Percentiles rank a stretch among this genome's conserved stretches.
These are phyloP conservation scores for Heloderma charlesbogerti DNA, from an alignment of 2,113 vertebrate species.

Conservation along the genomic window DNA sequence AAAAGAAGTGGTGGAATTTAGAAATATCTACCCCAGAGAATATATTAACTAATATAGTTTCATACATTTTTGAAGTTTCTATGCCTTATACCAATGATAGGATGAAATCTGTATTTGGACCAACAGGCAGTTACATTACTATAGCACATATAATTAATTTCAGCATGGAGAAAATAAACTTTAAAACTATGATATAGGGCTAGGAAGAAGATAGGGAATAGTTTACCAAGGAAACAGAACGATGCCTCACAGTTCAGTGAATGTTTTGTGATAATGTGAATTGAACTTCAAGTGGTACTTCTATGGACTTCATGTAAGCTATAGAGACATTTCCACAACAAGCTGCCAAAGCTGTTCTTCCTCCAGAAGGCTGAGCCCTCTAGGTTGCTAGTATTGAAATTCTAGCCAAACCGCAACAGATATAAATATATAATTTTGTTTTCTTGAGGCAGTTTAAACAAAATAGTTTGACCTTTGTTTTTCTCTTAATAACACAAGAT, in stretches of 20 bases:
- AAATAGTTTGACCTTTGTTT: neutral
- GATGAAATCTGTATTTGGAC: slow-evolving; percentile 5
- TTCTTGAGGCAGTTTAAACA: neutral
- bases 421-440: neutral
- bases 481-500: neutral
- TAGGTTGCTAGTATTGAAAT: slow-evolving; percentile 7
- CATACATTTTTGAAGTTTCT: neutral
- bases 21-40: neutral
- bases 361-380: neutral
- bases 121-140: neutral
- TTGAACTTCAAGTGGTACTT: neutral
- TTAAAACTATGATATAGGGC: neutral
- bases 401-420: neutral
- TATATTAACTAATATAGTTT: neutral
- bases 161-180: neutral
- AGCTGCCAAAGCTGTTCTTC: neutral
- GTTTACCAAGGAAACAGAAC: neutral
- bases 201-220: neutral
- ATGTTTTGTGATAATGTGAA: slow-evolving; percentile 15
- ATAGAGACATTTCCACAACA: neutral
- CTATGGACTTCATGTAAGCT: slow-evolving; percentile 10
- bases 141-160: neutral
- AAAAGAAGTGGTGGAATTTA: neutral
- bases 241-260: neutral
- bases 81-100: neutral